Percentiles rank a stretch among this genome's conserved stretches.
Evolutionary conservation across 2,113 vertebrate species (phyloP).

Genomic region (Indicator indicator): DNA sequence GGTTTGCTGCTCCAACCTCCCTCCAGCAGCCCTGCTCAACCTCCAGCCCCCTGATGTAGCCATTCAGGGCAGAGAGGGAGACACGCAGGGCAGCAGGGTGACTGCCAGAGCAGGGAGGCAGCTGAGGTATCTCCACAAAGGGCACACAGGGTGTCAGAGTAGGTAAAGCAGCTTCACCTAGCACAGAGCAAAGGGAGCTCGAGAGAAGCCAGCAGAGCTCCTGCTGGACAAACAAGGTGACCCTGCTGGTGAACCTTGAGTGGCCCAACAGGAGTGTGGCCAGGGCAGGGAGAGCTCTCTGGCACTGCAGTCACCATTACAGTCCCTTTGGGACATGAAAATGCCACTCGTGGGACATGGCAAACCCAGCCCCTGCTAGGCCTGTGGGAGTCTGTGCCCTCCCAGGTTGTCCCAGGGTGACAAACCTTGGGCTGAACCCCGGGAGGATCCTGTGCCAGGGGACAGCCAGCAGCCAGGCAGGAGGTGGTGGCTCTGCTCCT

Average conservation of each 20-base stretch:
- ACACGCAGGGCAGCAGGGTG: neutral
- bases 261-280: neutral
- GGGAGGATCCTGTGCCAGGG: neutral
- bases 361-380: conserved; percentile 75
- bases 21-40: neutral
- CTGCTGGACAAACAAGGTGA: neutral
- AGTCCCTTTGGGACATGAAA: neutral
- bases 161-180: rapidly evolving
- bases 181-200: rapidly evolving
- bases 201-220: neutral
- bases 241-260: neutral
- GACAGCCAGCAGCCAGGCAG: neutral
- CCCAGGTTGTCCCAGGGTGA: neutral
- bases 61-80: neutral
- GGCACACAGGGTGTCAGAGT: conserved; percentile 24
- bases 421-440: neutral
- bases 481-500: neutral
- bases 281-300: neutral
- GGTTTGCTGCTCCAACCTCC: neutral
- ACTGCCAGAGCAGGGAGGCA: neutral
- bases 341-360: no score
- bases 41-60: neutral
- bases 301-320: neutral
- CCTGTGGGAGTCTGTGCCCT: neutral
- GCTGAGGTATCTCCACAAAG: neutral